A percentile compares a stretch with the other conserved stretches of the same genome.
Evolutionary conservation across 2,888 invertebrate species (phyloP).

Genomic region (Rhagium mordax): DNA sequence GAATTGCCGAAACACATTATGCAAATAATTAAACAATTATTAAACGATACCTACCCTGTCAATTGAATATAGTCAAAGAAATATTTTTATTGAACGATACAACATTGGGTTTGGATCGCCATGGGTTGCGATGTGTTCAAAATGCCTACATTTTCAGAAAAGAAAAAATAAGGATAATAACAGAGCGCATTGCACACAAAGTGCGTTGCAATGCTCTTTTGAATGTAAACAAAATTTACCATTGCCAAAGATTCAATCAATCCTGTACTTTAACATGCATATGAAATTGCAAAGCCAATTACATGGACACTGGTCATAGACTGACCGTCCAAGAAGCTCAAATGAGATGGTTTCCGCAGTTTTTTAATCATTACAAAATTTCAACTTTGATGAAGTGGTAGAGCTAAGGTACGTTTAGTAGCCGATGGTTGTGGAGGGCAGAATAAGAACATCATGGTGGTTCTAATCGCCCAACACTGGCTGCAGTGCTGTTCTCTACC

Average conservation of each 20-base stretch:
- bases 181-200: conserved; percentile 9
- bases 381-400: conserved; percentile 9
- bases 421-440: conserved; percentile 19
- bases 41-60: conserved; percentile 2
- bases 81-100: conserved; percentile 1
- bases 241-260: conserved; percentile 60
- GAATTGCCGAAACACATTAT: neutral
- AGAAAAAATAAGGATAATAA: conserved; percentile 6
- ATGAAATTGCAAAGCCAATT: conserved; percentile 31
- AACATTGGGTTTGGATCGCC: conserved; percentile 12
- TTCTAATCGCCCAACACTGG: conserved; percentile 37
- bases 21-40: conserved; percentile 5
- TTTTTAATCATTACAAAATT: conserved; percentile 5
- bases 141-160: conserved; percentile 12
- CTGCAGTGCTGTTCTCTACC: conserved; percentile 1
- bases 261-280: conserved; percentile 59
- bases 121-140: conserved; percentile 16
- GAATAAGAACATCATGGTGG: conserved; percentile 27
- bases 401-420: conserved; percentile 10
- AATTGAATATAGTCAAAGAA: conserved; percentile 19
- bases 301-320: no score
- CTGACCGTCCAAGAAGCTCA: neutral
- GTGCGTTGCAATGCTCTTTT: conserved; percentile 1
- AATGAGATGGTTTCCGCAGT: conserved; percentile 16
- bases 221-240: conserved; percentile 58